Percentiles rank a stretch among this genome's conserved stretches.
Evolutionary conservation across 2,113 vertebrate species (phyloP).

Genomic region (Phaethon lepturus): DNA sequence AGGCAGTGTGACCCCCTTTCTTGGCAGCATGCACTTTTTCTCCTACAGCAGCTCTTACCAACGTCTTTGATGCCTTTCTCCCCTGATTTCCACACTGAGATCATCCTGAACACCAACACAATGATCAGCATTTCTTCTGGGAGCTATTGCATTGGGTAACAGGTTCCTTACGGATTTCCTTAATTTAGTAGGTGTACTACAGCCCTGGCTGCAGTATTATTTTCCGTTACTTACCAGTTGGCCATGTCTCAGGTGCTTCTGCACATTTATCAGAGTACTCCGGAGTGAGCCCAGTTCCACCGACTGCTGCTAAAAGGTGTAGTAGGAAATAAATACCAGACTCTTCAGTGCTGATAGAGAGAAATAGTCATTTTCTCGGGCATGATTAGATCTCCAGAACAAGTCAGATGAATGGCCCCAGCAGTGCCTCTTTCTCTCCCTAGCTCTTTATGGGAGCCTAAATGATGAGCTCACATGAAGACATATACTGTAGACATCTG

Average conservation of each 20-base stretch:
- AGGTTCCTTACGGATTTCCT: neutral
- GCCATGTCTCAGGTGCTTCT: neutral
- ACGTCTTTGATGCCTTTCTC: neutral
- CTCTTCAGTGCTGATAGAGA: neutral
- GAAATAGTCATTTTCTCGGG: neutral
- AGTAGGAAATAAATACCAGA: neutral
- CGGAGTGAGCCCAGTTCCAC: neutral
- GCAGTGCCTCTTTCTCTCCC: neutral
- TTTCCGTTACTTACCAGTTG: neutral
- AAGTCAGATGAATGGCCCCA: neutral
- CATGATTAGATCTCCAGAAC: neutral
- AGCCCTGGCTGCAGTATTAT: neutral
- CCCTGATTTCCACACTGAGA: neutral
- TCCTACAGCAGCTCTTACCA: neutral
- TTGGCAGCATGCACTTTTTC: neutral
- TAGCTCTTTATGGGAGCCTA: neutral
- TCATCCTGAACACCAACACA: neutral
- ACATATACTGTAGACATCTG: neutral
- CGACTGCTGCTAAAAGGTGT: neutral
- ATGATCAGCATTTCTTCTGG: neutral
- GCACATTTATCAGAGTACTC: neutral
- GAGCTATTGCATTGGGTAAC: neutral
- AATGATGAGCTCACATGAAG: neutral
- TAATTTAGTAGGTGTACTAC: neutral
- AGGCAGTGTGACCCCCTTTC: neutral